A percentile compares a stretch with the other conserved stretches of the same genome.
Conservation (phyloP, 2,888 invertebrate genomes). For the Philaethria dido region DNA sequence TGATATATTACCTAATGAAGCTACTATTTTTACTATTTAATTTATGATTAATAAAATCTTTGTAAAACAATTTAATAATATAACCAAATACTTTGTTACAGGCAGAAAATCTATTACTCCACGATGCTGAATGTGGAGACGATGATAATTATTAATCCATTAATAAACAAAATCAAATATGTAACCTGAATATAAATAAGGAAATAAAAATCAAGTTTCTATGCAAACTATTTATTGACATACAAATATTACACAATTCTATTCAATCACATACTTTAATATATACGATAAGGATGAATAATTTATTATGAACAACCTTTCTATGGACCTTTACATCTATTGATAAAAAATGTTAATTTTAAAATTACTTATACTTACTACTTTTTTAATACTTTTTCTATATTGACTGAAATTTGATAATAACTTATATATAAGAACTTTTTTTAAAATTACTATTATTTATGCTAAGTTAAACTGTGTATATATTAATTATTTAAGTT, state of each 20-base stretch:
- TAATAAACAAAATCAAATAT: not conserved
- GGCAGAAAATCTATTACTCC: constrained; percentile 40
- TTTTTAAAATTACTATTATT: not conserved
- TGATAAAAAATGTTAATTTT: constrained; percentile 1
- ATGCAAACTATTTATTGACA: constrained; percentile 17
- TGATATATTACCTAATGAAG: no score
- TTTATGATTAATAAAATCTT: not conserved
- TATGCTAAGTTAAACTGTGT: not conserved
- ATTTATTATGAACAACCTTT: constrained; percentile 3
- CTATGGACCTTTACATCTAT: constrained; percentile 2
- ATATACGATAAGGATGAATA: not conserved
- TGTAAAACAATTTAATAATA: not conserved
- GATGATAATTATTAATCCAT: constrained; percentile 31
- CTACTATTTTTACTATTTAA: no score
- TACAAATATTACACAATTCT: not conserved
- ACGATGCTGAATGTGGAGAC: constrained; percentile 35
- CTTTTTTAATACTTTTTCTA: constrained; percentile 7
- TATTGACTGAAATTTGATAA: constrained; percentile 10
- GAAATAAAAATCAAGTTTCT: not conserved
- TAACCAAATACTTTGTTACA: constrained; percentile 34
- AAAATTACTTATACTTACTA: not conserved
- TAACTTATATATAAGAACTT: not conserved
- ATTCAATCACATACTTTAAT: not conserved
- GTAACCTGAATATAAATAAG: not conserved
- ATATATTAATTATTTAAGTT: not conserved